These are phyloP conservation scores for Trichoplusia ni DNA, from an alignment of 1,140 invertebrate species.

Conservation along the genomic window DNA sequence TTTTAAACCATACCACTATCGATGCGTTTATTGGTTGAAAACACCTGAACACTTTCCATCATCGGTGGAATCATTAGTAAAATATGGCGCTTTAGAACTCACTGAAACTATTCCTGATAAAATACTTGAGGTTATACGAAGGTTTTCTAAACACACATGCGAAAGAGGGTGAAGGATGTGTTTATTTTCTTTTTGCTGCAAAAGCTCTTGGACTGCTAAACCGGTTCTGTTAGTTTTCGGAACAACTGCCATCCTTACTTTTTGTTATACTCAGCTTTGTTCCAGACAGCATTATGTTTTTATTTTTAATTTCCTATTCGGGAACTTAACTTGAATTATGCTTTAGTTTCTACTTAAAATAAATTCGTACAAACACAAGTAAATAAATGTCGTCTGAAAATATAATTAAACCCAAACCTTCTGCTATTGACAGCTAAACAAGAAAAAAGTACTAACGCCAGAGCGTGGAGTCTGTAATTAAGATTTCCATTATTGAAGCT, in stretches of 20 bases:
- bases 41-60: conserved; percentile 17
- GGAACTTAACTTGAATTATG: too few species aligned
- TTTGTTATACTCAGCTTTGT: conserved; percentile 45
- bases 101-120: neutral
- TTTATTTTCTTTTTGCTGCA: conserved; percentile 54
- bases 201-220: conserved; percentile 54
- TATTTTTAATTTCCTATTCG: too few species aligned
- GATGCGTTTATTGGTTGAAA: conserved; percentile 3
- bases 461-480: conserved; percentile 1
- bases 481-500: conserved; percentile 24
- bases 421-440: neutral
- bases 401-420: neutral
- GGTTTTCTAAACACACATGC: conserved; percentile 29
- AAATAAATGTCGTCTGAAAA: neutral
- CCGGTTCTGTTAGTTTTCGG: conserved; percentile 62
- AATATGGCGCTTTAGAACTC: neutral
- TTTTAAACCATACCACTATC: neutral
- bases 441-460: neutral
- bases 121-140: neutral
- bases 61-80: neutral
- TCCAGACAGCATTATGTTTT: neutral
- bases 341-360: too few species aligned
- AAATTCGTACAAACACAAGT: too few species aligned
- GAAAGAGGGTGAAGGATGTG: conserved; percentile 50
- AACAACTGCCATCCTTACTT: conserved; percentile 44